Evolutionary conservation across 2,888 invertebrate species (phyloP).

Genomic region (Cerastis rubricosa): DNA sequence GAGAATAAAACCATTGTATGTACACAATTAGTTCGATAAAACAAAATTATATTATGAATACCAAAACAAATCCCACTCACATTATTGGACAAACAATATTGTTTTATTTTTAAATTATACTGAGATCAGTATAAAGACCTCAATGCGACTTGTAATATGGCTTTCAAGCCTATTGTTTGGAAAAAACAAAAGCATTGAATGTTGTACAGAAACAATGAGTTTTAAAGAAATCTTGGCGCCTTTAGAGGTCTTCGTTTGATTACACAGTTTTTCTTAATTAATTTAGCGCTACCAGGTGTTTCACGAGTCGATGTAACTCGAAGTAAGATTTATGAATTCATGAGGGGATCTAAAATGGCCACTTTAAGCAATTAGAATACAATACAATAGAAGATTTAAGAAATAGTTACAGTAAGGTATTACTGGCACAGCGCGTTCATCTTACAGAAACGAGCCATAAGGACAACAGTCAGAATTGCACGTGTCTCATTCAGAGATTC

Average conservation of each 20-base stretch:
- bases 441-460: too few species aligned
- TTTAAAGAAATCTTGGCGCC: neutral
- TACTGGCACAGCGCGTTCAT: too few species aligned
- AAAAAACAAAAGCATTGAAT: conserved; percentile 26
- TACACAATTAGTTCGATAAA: neutral
- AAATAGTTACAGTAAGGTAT: too few species aligned
- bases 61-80: neutral
- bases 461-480: too few species aligned
- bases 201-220: neutral
- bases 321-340: too few species aligned
- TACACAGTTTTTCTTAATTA: neutral
- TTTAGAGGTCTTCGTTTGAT: conserved; percentile 25
- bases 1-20: neutral
- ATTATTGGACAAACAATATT: conserved; percentile 11
- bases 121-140: neutral
- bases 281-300: neutral
- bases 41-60: neutral
- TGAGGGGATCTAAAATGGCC: too few species aligned
- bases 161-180: conserved; percentile 16
- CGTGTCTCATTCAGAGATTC: too few species aligned
- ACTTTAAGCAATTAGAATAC: too few species aligned
- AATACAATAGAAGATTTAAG: too few species aligned
- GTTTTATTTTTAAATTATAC: conserved; percentile 1
- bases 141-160: conserved; percentile 3
- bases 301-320: too few species aligned